Base-by-base conservation (phyloP, 2,113 vertebrate genomes). In the Takifugu bimaculatus region DNA sequence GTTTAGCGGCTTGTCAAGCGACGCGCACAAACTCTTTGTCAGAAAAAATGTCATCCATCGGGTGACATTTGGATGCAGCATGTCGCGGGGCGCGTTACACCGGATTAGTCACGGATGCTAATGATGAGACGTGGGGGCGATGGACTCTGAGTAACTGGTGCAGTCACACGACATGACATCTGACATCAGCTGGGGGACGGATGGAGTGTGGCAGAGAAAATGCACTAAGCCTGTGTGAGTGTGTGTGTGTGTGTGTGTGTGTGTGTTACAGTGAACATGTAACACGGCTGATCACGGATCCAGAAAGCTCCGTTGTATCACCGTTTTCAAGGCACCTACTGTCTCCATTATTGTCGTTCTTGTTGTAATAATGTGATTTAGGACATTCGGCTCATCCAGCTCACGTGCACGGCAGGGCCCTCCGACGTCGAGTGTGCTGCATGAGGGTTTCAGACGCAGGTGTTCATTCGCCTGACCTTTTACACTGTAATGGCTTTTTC, bases 141-240 rank as follows among this genome's bases (percentile, higher is more conserved):
- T 25, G 51, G 49, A 42, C 49, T n/a, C 25, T 60, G 57, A 78
- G 14, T 65, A 63, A 75, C 77, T 28, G 59, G 50, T 61, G 49
- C 1, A 39, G 61, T 64, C 67, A 56, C 60, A 35, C 57, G 6
- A 55, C 54, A 48, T 60, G 74, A 73, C 54, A 57, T 26, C 7
- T 27, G 28, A 51, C 52, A 65, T 70, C 47, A 64, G 70, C 55
- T 32, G 47, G 35, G 50, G 53, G 65, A 48, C 13, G 70, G 68
- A 75, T 66, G 63, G 54, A 57, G 54, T 69, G 68, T 63, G 57
- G 42, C 58, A n/a, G 26, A 50, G 50, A 54, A 20, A 20, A 39
- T 39, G 11, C 35, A 39, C 26, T 20, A 57, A 63, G 29, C 29
- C 15, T 29, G 57, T 26, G 29, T 29, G 50, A 28, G 39, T 44